These are phyloP conservation scores for Polymixis lichenea DNA, from an alignment of 2,888 invertebrate genomes.

Conservation along the genomic window DNA sequence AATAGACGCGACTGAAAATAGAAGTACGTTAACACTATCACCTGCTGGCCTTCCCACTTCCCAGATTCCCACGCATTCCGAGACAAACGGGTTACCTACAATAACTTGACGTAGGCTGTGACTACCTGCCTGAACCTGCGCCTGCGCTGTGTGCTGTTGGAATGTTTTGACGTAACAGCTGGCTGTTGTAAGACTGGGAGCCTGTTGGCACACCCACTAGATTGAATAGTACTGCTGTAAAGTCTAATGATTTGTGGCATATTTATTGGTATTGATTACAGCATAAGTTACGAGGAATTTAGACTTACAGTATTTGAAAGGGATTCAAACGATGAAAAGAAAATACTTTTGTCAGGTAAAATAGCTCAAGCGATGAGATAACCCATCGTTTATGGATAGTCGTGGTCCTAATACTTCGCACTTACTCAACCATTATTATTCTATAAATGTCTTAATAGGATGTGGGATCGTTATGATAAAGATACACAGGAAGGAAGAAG, in stretches of 20 bases:
- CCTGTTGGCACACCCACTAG: constrained; percentile 58
- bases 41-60: constrained; percentile 54
- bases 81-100: constrained; percentile 58
- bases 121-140: constrained; percentile 55
- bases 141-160: constrained; percentile 46
- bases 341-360: background rate
- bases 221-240: constrained; percentile 46
- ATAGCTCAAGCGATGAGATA: background rate
- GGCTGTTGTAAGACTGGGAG: constrained; percentile 59
- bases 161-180: constrained; percentile 63
- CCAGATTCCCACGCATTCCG: constrained; percentile 57
- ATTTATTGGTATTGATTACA: constrained; percentile 47
- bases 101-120: constrained; percentile 54
- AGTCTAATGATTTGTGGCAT: constrained; percentile 54
- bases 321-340: background rate
- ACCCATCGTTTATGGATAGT: background rate
- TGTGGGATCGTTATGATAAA: background rate
- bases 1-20: background rate
- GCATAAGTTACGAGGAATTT: constrained; percentile 19
- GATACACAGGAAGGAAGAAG: background rate
- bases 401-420: background rate
- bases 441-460: background rate
- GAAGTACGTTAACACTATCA: constrained; percentile 32
- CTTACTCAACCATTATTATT: background rate
- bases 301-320: background rate